Evolutionary conservation across 2,888 invertebrate species (phyloP).

Genomic region (Eudiplozoon nipponicum): DNA sequence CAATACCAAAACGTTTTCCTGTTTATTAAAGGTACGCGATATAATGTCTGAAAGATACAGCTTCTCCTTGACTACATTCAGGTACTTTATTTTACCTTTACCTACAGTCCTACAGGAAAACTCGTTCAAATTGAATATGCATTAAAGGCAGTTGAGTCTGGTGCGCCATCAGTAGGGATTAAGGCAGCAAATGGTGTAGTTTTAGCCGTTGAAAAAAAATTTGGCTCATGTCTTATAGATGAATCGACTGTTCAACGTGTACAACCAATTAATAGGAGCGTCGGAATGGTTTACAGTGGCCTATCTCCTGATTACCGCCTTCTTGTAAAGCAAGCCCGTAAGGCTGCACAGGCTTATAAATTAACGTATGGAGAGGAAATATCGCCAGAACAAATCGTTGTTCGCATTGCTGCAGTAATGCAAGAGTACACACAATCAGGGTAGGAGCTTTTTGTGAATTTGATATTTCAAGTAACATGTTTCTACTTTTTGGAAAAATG

Average conservation of each 20-base stretch:
- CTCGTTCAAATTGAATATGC: conserved; percentile 98
- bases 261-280: conserved; percentile 65
- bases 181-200: conserved; percentile 94
- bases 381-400: conserved; percentile 74
- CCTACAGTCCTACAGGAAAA: conserved; percentile 68
- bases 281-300: conserved; percentile 81
- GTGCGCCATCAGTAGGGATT: conserved; percentile 88
- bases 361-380: conserved; percentile 68
- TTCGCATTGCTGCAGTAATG: conserved; percentile 78
- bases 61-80: conserved; percentile 61
- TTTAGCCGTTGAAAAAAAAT: conserved; percentile 87
- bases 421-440: conserved; percentile 97
- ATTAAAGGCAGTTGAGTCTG: conserved; percentile 78
- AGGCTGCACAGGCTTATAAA: conserved; percentile 72
- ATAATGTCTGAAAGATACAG: conserved; percentile 53
- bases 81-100: conserved; percentile 31
- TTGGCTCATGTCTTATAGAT: conserved; percentile 73
- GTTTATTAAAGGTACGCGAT: no score
- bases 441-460: conserved; percentile 28
- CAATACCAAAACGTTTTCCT: no score
- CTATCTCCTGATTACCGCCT: conserved; percentile 39
- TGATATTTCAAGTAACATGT: neutral
- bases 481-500: neutral
- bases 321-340: conserved; percentile 56
- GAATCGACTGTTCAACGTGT: conserved; percentile 83